phyloP scores from a whole-genome alignment of 2,888 invertebrate genomes.

The Ornithoptera alexandrae region DNA sequence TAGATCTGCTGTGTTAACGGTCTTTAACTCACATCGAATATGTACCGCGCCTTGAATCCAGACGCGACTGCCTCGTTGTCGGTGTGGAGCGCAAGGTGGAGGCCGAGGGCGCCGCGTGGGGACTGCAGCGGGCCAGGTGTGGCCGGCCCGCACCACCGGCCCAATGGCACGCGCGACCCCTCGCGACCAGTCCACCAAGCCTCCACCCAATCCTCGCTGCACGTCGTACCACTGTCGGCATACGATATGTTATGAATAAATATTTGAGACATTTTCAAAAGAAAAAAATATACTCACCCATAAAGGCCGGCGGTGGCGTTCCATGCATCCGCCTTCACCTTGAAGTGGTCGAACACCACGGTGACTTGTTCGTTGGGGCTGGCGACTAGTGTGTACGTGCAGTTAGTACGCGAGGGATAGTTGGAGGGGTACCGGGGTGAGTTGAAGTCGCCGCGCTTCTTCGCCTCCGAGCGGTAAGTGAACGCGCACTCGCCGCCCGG shows the following conservation, averaged over 20 bases:
- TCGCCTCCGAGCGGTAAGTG: constrained; percentile 92
- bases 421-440: constrained; percentile 97
- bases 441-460: constrained; percentile 95
- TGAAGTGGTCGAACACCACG: constrained; percentile 94
- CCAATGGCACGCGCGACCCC: constrained; percentile 90
- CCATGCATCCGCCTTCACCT: constrained; percentile 89
- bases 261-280: too few relatives aligned
- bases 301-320: constrained; percentile 84
- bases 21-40: constrained; percentile 84
- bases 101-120: constrained; percentile 90
- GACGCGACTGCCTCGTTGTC: constrained; percentile 93
- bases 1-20: too few relatives aligned
- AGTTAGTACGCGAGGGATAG: constrained; percentile 97
- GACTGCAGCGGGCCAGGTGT: constrained; percentile 98
- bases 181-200: constrained; percentile 94
- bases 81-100: constrained; percentile 93
- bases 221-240: constrained; percentile 82
- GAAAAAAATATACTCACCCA: constrained; percentile 49
- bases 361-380: constrained; percentile 94
- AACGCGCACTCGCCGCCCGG: constrained; percentile 95
- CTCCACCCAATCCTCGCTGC: constrained; percentile 96
- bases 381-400: constrained; percentile 94
- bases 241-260: too few relatives aligned
- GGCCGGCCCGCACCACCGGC: constrained; percentile 93
- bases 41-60: constrained; percentile 97